Evolutionary conservation across 1,140 invertebrate species (phyloP), one percentile per base, ranked within the genome.

Genomic region (Lamellibrachia luymesi): DNA sequence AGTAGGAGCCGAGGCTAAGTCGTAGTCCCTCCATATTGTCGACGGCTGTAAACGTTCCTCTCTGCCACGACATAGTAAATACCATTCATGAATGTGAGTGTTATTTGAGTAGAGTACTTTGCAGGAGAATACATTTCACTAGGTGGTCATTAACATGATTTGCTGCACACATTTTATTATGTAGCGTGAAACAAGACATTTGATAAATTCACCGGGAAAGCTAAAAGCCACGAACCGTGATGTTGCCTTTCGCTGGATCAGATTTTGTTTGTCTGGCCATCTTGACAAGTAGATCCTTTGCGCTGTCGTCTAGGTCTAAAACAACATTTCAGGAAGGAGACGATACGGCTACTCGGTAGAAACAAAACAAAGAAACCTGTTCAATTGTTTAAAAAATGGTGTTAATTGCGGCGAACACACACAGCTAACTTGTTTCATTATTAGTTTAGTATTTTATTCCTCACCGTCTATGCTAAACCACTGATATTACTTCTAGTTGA

Each of bases 1-100:
- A 91, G 91, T 91, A 91, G 91, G 91, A 91, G 2, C 91, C 91
- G 13, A 91, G 91, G 64, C 64, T 80, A 2, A 80, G 64, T 80
- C 64, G 64, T 22, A 80, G 64, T 22, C 64, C 64, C 2, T 8
- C 64, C 64, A 80, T 17, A 22, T 80, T 80, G 64, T 80, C 64
- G 25, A 80, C 64, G 64, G 4, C 13, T 17, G 64, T 80, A 80
- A 80, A 80, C 64, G 64, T 80, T 17, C 64, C 64, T 80, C 64
- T 80, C 64, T 80, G 64, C 13, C 64, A 80, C 13, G 25, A 80
- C 13, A 80, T 17, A 17, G 5, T 80, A 10, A 6, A 80, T 10
- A 80, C 25, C 2, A 2, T 17, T 80, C 64, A 80, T 80, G 25
- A 38, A 38, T 38, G 38, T 38, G 38, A 38, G 38, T 38, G 38